phyloP scores from a whole-genome alignment of 2,797 vertebrate species.

The Anniella stebbinsi region DNA sequence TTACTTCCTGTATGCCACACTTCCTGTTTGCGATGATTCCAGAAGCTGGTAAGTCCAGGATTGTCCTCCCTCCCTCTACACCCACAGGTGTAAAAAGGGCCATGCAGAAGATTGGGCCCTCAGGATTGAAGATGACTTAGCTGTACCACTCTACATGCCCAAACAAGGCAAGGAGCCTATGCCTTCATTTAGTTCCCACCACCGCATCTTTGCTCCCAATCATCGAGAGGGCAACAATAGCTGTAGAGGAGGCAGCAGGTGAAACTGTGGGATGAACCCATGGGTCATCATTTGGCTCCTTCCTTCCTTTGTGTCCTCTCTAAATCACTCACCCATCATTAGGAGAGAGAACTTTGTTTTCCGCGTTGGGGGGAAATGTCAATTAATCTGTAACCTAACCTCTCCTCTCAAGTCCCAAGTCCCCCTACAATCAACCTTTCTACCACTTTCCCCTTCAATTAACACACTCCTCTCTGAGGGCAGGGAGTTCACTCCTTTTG shows the following conservation, averaged over 20 bases:
- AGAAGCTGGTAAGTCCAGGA: too few species aligned
- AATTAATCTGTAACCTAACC: background rate
- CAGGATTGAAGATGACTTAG: too few species aligned
- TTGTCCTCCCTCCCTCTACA: too few species aligned
- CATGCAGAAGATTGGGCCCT: too few species aligned
- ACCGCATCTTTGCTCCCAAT: background rate
- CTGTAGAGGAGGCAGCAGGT: background rate
- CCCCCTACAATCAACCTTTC: background rate
- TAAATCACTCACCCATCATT: conserved; percentile 7
- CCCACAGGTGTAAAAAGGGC: too few species aligned
- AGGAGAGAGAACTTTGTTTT: background rate
- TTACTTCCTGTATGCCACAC: too few species aligned
- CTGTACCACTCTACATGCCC: too few species aligned
- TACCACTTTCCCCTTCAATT: background rate
- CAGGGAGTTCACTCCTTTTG: background rate
- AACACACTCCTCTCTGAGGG: background rate
- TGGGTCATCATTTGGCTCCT: background rate
- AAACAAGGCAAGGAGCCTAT: too few species aligned
- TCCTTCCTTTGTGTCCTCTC: background rate
- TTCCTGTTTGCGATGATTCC: too few species aligned
- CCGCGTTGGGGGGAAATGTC: background rate
- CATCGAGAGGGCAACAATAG: background rate
- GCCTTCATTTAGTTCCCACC: too few species aligned
- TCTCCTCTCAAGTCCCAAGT: background rate
- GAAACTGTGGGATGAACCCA: background rate